These are phyloP conservation scores for Phortica magna DNA, from an alignment of 2,888 invertebrate species.

Conservation along the genomic window DNA sequence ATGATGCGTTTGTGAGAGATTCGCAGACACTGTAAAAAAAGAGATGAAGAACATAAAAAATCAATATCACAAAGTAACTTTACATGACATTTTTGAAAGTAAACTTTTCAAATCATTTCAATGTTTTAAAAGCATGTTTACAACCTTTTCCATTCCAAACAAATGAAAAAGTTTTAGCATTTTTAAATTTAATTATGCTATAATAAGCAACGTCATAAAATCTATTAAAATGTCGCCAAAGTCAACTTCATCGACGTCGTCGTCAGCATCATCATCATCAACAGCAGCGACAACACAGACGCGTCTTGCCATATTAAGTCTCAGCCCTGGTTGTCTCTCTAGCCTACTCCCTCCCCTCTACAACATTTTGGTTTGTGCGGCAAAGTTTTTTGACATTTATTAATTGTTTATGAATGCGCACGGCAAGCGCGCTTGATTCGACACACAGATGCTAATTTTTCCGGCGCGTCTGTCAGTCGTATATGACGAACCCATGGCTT, in stretches of 20 bases:
- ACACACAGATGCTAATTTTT: slow-evolving; percentile 65
- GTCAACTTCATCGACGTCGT: slow-evolving; percentile 32
- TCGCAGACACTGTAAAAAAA: slow-evolving; percentile 84
- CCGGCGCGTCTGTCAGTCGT: slow-evolving; percentile 19
- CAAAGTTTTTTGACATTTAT: slow-evolving; percentile 68
- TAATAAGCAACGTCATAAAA: slow-evolving; percentile 42
- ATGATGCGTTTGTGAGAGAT: slow-evolving; percentile 81
- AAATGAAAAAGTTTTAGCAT: slow-evolving; percentile 29
- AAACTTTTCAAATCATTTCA: slow-evolving; percentile 55
- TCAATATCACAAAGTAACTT: slow-evolving; percentile 5
- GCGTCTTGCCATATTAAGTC: not conserved
- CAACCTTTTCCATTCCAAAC: slow-evolving; percentile 46
- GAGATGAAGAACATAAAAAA: slow-evolving; percentile 40
- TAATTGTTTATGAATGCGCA: slow-evolving; percentile 59
- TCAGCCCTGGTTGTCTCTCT: not conserved
- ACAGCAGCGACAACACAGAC: not conserved
- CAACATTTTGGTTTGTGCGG: slow-evolving; percentile 42
- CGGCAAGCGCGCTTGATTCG: slow-evolving; percentile 55
- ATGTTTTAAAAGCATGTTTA: slow-evolving; percentile 60
- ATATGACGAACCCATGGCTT: too few relatives aligned
- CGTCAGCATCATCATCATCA: not conserved
- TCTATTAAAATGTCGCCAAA: slow-evolving; percentile 49
- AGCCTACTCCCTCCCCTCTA: not conserved
- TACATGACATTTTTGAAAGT: not conserved
- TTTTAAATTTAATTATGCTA: slow-evolving; percentile 55